These are phyloP conservation scores for Falco concolor DNA, from an alignment of 2,797 vertebrate species.

Conservation along the genomic window DNA sequence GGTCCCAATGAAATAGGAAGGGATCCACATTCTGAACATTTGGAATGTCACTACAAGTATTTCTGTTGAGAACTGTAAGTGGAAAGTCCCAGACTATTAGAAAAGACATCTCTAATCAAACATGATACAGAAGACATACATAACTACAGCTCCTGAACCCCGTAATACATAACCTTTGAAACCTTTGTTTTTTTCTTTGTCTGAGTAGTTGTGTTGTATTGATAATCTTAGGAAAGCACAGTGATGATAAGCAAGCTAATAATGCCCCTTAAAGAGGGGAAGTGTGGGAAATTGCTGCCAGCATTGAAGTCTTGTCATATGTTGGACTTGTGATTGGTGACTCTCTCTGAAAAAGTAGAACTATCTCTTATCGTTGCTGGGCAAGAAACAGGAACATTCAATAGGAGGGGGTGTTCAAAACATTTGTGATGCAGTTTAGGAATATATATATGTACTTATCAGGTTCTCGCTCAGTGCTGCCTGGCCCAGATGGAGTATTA, in stretches of 20 bases:
- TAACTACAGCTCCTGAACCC: background rate
- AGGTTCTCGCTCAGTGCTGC: background rate
- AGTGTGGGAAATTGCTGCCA: background rate
- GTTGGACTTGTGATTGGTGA: background rate
- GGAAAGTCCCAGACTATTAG: background rate
- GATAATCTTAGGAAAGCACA: background rate
- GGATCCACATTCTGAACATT: background rate
- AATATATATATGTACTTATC: rapidly evolving
- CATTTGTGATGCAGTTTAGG: background rate
- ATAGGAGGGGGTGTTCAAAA: background rate
- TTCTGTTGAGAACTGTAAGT: background rate
- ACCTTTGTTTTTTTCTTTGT: background rate
- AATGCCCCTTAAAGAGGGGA: background rate
- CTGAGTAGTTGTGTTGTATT: background rate
- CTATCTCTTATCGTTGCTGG: background rate
- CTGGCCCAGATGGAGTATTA: background rate
- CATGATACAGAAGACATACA: background rate
- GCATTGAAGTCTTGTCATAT: background rate
- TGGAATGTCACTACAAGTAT: background rate
- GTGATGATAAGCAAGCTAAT: background rate
- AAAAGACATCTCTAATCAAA: background rate
- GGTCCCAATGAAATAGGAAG: background rate
- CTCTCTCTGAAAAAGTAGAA: background rate
- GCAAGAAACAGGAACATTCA: background rate
- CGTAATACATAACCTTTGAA: background rate